Evolutionary conservation across 2,797 vertebrate genomes (phyloP).

Genomic region (Cossypha caffra): DNA sequence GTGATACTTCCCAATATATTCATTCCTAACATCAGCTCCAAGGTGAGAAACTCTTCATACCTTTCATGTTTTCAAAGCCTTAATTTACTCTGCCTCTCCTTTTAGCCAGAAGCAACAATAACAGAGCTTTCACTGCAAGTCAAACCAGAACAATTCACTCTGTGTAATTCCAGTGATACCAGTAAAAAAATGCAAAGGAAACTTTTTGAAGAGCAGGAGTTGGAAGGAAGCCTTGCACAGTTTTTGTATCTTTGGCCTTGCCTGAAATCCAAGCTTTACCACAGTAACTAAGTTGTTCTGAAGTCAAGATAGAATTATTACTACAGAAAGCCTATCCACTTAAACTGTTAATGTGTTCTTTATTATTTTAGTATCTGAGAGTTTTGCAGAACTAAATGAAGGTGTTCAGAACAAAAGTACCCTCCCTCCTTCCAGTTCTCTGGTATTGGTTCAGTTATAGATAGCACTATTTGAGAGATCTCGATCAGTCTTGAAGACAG

Average conservation of each 20-base stretch:
- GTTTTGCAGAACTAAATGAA: not conserved
- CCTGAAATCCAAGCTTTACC: not conserved
- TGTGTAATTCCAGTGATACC: not conserved
- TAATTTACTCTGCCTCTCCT: not conserved
- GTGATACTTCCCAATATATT: not conserved
- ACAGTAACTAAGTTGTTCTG: not conserved
- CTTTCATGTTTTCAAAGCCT: not conserved
- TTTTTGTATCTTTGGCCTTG: not conserved
- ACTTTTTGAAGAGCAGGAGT: not conserved
- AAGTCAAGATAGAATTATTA: not conserved
- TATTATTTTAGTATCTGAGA: not conserved
- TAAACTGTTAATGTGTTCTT: not conserved
- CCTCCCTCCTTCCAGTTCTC: not conserved
- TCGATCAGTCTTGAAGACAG: not conserved
- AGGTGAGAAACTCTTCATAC: not conserved
- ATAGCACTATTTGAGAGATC: not conserved
- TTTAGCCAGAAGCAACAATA: not conserved
- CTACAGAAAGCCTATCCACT: not conserved
- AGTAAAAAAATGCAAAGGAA: not conserved
- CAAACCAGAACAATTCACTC: not conserved
- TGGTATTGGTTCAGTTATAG: rapidly evolving
- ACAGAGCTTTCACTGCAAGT: not conserved
- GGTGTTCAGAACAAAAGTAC: not conserved
- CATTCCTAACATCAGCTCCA: not conserved
- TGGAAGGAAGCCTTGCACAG: not conserved